Evolutionary conservation across 2,888 invertebrate species (phyloP).

Genomic region (Anthrax anthrax): DNA sequence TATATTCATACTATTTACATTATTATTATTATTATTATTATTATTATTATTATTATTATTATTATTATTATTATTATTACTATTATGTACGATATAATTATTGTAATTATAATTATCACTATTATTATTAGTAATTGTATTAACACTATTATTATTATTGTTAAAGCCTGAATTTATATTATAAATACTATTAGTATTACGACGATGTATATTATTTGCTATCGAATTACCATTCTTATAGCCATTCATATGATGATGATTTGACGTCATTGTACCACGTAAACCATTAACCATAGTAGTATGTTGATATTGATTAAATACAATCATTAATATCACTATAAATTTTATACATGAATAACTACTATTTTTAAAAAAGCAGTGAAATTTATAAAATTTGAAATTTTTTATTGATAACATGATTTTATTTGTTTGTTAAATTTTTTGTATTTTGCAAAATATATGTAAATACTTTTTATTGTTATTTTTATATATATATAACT

Average conservation of each 20-base stretch:
- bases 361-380: constrained; percentile 2
- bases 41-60: constrained; percentile 12
- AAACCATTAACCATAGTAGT: constrained; percentile 1
- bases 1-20: constrained; percentile 9
- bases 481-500: neutral
- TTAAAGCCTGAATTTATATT: constrained; percentile 9
- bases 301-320: neutral
- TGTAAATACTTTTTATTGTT: no score
- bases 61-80: constrained; percentile 9
- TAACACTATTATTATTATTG: constrained; percentile 10
- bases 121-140: constrained; percentile 6
- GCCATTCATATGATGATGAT: neutral
- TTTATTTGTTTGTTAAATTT: no score
- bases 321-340: constrained; percentile 1
- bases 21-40: constrained; percentile 12
- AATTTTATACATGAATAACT: neutral
- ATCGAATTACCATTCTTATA: neutral
- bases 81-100: constrained; percentile 13
- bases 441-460: no score
- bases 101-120: neutral
- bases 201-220: constrained; percentile 4
- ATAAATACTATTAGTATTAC: constrained; percentile 5
- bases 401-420: constrained; percentile 2
- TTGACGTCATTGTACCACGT: neutral
- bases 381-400: neutral